Evolutionary conservation across 2,888 invertebrate genomes (phyloP), one percentile per base, ranked within the genome.

Genomic region (Tetranychus piercei): DNA sequence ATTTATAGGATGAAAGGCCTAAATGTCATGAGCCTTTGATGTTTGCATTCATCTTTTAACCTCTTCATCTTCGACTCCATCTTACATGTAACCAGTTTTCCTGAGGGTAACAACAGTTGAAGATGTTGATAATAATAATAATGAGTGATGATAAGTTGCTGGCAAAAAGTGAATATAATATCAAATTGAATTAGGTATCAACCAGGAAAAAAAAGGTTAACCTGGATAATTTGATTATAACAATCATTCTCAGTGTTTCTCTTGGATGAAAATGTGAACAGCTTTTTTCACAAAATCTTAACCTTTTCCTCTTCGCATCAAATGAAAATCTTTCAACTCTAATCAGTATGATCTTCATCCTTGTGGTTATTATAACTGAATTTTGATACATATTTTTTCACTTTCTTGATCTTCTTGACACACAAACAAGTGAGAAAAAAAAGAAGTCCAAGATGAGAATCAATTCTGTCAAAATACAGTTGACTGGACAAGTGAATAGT

Each of bases 241-340:
- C 55, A 55, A 55, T 55, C 55, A 55, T 55, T 55, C 55, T 55
- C 55, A 55, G 55, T 55, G 55, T 55, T 55, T 55, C 55, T 55
- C 55, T 55, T 55, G 11, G 15, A 55, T 55, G 6, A 55, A 34
- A 55, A 55, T 55, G 6, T 55, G 55, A 55, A 55, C 55, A 55
- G 55, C 55, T 55, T 15, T 55, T 55, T 55, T 6, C 55, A 0
- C 34, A 34, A 34, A 34, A 34, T 55, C 11, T 55, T 55, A 2
- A 11, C 55, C 3, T 55, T 15, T 55, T 55, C 55, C 9, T 5
- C 6, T 55, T 55, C 55, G 7, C 15, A 15, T 0, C 2, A 9
- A 55, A 15, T 15, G 15, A 9, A 15, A 15, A 15, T 55, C 55
- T 55, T 55, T 15, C 55, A 15, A 9, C 55, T 55, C 55, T 55